These are phyloP conservation scores for Heliconius hermathena DNA, from an alignment of 1,140 invertebrate genomes.

Conservation along the genomic window DNA sequence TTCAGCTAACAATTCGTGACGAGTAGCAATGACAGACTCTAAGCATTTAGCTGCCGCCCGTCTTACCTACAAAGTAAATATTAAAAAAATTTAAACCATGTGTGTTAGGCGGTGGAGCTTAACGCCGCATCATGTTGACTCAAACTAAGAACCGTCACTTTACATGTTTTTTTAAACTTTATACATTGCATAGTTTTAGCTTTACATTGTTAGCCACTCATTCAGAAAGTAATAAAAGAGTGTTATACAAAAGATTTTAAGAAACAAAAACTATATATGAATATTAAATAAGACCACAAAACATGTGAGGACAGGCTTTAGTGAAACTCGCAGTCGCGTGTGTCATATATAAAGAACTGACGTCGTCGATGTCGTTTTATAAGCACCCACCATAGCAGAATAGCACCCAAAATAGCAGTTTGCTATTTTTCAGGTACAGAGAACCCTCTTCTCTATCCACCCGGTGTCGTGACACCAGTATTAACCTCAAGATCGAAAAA, in stretches of 20 bases:
- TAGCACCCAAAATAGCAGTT: no score
- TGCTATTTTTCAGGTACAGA: no score
- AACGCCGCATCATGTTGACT: no score
- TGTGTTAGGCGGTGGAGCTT: background rate
- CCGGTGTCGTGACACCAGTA: no score
- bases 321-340: no score
- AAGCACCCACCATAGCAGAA: no score
- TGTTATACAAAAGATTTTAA: background rate
- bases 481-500: no score
- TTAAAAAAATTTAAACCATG: background rate
- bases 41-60: constrained; percentile 98
- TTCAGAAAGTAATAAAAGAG: background rate
- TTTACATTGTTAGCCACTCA: background rate
- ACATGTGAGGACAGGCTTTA: background rate
- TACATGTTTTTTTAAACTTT: no score
- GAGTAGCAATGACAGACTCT: constrained; percentile 95
- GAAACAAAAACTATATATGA: background rate
- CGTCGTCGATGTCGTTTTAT: no score
- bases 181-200: background rate
- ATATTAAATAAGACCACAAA: background rate
- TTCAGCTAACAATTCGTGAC: constrained; percentile 94
- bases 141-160: background rate
- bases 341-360: no score
- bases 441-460: no score
- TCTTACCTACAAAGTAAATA: constrained; percentile 80